Conservation (phyloP, 2,797 vertebrate species). For the Petrocephalus sullivani region DNA sequence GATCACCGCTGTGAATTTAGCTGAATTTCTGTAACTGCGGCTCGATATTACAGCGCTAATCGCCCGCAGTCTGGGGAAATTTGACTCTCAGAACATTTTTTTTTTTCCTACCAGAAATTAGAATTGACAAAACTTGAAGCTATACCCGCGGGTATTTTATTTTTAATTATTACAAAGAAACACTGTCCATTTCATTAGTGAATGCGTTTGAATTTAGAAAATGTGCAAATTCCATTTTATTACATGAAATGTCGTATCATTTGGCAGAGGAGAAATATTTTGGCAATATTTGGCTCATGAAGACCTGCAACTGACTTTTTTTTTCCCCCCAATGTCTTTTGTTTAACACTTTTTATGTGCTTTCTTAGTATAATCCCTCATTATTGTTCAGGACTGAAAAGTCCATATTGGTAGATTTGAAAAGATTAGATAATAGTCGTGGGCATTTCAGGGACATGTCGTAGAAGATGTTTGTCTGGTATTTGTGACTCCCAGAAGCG, state of each 20-base stretch:
- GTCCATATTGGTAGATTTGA: conserved; percentile 35
- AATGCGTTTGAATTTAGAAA: conserved; percentile 31
- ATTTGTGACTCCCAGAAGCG: conserved; percentile 51
- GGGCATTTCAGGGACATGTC: conserved; percentile 46
- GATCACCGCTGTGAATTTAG: conserved; percentile 58
- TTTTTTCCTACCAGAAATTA: conserved; percentile 27
- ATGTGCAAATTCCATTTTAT: conserved; percentile 32
- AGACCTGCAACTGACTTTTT: conserved; percentile 18
- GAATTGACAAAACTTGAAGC: conserved; percentile 28
- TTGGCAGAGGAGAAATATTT: conserved; percentile 29
- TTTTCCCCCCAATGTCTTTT: conserved; percentile 41
- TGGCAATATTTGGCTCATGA: conserved; percentile 31
- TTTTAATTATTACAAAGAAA: conserved; percentile 27
- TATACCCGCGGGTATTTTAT: conserved; percentile 26
- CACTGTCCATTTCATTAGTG: conserved; percentile 21
- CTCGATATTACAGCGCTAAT: neutral
- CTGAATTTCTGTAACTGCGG: neutral
- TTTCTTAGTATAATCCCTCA: conserved; percentile 37
- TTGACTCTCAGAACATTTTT: conserved; percentile 9
- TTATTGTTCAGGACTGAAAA: conserved; percentile 27
- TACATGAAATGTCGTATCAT: conserved; percentile 30
- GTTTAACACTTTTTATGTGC: conserved; percentile 28
- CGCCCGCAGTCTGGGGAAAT: neutral
- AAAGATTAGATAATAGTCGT: conserved; percentile 29
- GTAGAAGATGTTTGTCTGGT: conserved; percentile 32